phyloP scores from a whole-genome alignment of 2,113 vertebrate genomes.

The Tachycineta bicolor region DNA sequence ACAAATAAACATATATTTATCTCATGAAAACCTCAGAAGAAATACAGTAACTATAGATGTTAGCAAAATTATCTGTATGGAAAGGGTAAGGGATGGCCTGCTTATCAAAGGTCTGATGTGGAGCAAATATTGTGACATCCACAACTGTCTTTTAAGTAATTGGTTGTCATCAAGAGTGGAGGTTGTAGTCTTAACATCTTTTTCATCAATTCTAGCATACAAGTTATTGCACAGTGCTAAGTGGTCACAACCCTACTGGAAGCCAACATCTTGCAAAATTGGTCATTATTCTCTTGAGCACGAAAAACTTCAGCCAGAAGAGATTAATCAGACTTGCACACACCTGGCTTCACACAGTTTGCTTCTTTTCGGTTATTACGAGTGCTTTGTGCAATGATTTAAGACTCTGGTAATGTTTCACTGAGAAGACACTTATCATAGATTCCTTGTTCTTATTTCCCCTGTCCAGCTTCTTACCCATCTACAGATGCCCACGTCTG shows the following conservation, averaged over 20 bases:
- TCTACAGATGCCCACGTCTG: background rate
- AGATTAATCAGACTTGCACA: constrained; percentile 30
- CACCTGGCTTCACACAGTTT: constrained; percentile 19
- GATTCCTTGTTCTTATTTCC: background rate
- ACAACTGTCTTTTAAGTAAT: background rate
- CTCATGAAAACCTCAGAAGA: background rate
- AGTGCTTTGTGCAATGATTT: constrained; percentile 9
- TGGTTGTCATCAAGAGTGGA: background rate
- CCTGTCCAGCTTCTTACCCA: background rate
- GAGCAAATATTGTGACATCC: background rate
- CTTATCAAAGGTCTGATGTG: background rate
- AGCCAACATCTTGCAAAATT: background rate
- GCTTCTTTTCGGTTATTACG: background rate
- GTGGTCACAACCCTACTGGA: constrained; percentile 8
- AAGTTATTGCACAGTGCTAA: background rate
- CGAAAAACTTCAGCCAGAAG: background rate
- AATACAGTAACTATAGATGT: background rate
- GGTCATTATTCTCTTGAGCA: constrained; percentile 28
- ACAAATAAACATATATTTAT: background rate
- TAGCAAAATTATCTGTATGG: background rate
- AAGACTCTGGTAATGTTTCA: background rate
- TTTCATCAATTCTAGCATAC: background rate
- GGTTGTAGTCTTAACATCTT: background rate
- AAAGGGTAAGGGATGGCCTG: background rate
- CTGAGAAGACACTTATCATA: background rate